Base-by-base conservation (phyloP, 2,113 vertebrate genomes). In the Myiozetetes cayanensis region DNA sequence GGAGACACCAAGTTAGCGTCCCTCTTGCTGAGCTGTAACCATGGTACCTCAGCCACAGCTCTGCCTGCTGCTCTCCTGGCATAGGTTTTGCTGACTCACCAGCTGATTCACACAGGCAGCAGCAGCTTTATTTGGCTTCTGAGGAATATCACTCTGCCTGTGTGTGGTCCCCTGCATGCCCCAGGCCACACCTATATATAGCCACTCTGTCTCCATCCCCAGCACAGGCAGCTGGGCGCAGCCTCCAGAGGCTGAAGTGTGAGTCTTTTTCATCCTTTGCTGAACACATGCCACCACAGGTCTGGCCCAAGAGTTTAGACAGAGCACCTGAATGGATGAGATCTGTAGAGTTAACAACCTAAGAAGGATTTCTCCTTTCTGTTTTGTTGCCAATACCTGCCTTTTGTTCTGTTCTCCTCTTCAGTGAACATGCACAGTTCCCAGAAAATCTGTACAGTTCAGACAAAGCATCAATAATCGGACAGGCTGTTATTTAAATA, bases 41-140 rank as follows among this genome's bases (percentile, higher is more conserved):
- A 31, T 58, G 65, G 97, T 82, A 87, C 94, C 94, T 88, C 84
- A 92, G 96, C 96, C 95, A 82, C 97, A 94, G 93, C 82, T 76
- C 93, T 79, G 94, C 92, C 94, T 92, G 93, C 97, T 96, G 94
- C 94, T 97, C 92, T 92, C 49, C 89, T 79, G 87, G 75, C 89
- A 78, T 50, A 90, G 55, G 55, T 87, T 96, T 80, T 96, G 95
- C 96, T 96, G 96, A 97, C 91, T 97, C 95, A 94, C 93, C 80
- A 95, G 73, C 93, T 92, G 94, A 94, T 91, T 96, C 96, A 96
- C 28, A 58, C 71, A 93, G 95, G 95, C 97, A 96, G 91, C 81
- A 97, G 89, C 89, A 94, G 92, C 95, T 96, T 93, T 72, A 46
- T 91, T 94, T 86, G 93, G 79, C 95, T 97, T 95, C 94, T 79